phyloP scores from a whole-genome alignment of 2,888 invertebrate genomes.

The Bimastos eiseni region DNA sequence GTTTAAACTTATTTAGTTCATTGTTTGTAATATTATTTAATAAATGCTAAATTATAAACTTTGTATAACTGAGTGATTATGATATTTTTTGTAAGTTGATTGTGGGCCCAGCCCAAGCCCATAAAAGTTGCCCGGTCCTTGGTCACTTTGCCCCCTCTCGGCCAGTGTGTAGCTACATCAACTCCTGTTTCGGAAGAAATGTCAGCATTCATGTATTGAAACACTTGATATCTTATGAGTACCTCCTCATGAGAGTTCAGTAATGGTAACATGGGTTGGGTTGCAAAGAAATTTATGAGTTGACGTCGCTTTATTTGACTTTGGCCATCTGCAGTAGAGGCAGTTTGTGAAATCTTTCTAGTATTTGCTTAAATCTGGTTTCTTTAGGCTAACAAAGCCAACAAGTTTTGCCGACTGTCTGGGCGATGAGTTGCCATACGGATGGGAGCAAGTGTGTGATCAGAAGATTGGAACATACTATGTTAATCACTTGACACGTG shows the following conservation, averaged over 20 bases:
- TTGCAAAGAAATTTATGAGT: not conserved
- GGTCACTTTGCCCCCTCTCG: no score
- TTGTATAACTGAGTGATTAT: no score
- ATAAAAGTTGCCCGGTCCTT: no score
- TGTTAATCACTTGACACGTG: conserved; percentile 93
- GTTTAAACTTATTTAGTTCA: no score
- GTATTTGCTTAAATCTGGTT: not conserved
- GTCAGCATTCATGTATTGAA: not conserved
- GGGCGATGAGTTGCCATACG: conserved; percentile 92
- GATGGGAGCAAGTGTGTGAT: conserved; percentile 96
- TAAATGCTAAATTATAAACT: no score
- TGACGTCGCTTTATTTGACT: not conserved
- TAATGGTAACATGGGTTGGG: not conserved
- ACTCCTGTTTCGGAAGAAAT: no score
- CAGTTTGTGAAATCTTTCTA: not conserved
- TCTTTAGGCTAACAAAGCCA: conserved; percentile 87
- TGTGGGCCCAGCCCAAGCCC: no score
- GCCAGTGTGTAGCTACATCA: no score
- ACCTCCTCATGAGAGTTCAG: not conserved
- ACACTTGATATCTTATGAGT: not conserved
- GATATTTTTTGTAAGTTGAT: no score
- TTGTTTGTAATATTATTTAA: no score
- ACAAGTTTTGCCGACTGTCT: conserved; percentile 90
- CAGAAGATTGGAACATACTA: conserved; percentile 92
- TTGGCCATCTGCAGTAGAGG: not conserved